Conservation (phyloP, 2,113 vertebrate genomes). For the Tapirus terrestris region DNA sequence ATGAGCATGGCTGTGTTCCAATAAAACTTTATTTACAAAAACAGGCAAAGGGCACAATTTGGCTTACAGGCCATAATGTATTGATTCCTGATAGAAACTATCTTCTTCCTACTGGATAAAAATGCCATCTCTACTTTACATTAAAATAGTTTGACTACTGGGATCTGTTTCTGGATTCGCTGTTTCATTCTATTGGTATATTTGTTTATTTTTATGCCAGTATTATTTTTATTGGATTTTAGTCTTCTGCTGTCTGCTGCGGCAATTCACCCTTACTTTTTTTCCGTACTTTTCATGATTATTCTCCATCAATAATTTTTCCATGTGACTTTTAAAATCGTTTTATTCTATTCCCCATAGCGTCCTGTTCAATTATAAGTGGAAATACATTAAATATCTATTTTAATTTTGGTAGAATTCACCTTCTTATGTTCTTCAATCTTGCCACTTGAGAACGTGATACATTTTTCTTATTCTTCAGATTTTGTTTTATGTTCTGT, state of each 20-base stretch:
- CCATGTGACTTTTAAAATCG: neutral
- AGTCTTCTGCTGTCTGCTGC: neutral
- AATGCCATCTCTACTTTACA: neutral
- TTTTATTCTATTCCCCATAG: neutral
- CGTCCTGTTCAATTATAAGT: neutral
- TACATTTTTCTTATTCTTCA: neutral
- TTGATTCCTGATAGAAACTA: neutral
- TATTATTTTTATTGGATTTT: conserved; percentile 41
- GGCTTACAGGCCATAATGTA: neutral
- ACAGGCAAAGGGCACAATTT: neutral
- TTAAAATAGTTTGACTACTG: conserved; percentile 16
- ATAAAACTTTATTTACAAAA: neutral
- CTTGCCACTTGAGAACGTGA: neutral
- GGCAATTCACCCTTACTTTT: neutral
- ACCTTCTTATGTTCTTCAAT: neutral
- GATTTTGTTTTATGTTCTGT: conserved; percentile 11
- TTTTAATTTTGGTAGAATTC: conserved; percentile 47
- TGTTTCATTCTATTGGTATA: neutral
- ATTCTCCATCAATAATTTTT: neutral
- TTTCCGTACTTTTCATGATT: neutral
- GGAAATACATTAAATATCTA: neutral
- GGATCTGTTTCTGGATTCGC: neutral
- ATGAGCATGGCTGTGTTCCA: neutral
- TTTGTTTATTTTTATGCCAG: conserved; percentile 24
- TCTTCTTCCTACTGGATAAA: neutral